These are phyloP conservation scores for Enteromius viviparus DNA, from an alignment of 2,797 vertebrate species.

Conservation along the genomic window DNA sequence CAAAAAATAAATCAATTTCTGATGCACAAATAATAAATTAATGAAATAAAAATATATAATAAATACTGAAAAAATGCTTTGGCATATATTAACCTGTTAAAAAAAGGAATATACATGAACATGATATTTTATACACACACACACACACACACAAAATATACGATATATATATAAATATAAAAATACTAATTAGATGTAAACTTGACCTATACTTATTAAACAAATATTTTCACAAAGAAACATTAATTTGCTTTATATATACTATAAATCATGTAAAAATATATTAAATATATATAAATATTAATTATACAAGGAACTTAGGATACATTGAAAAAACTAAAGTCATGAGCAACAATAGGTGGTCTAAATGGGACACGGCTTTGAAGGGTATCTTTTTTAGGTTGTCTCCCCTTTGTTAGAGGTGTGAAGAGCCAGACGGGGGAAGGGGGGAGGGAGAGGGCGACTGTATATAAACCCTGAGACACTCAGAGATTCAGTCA, in stretches of 20 bases:
- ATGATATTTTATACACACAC: background rate
- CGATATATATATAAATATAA: too few species aligned
- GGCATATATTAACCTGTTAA: background rate
- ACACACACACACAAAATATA: too few species aligned
- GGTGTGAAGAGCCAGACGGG: constrained; percentile 62
- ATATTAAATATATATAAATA: background rate
- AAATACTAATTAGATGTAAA: too few species aligned
- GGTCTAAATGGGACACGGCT: constrained; percentile 65
- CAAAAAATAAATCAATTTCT: too few species aligned
- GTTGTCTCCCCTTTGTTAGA: constrained; percentile 60
- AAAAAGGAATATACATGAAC: too few species aligned
- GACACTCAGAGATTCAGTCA: constrained; percentile 21
- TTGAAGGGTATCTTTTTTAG: constrained; percentile 67
- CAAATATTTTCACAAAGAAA: too few species aligned
- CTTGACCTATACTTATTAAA: too few species aligned
- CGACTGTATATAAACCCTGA: constrained; percentile 58
- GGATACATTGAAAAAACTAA: constrained; percentile 1
- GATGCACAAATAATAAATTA: background rate
- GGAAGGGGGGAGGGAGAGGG: background rate
- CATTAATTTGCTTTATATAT: too few species aligned
- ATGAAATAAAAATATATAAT: background rate
- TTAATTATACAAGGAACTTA: background rate
- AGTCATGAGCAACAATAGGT: constrained; percentile 69
- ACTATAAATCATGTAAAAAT: too few species aligned
- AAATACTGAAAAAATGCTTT: background rate